Base-by-base conservation (phyloP, 2,797 vertebrate species). In the Melanotaenia boesemani region DNA sequence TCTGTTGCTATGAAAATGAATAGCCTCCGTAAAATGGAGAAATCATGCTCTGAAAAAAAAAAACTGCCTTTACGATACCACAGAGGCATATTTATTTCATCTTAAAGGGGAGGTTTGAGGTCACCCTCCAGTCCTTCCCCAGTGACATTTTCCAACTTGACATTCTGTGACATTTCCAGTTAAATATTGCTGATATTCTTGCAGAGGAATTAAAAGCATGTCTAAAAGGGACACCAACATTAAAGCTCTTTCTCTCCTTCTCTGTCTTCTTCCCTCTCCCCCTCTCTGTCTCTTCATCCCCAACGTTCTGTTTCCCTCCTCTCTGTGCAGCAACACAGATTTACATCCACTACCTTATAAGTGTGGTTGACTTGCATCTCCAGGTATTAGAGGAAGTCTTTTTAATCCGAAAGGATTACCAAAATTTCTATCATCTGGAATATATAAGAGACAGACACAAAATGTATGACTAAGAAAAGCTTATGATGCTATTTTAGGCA, bases 161-260 rank as follows among this genome's bases (percentile, higher is more conserved):
- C 94, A 96, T 97, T 98, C 94, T 95, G 91, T 96, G 96, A 96
- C 94, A 96, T 96, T 97, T 97, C 95, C 92, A 89, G 90, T 96
- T 96, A 96, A 95, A 94, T 96, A 95, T 95, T 95, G 90, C 89
- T 95, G 96, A 95, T 94, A 95, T 85, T 92, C 93, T 90, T 85
- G 87, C 90, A 90, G 83, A 85, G 92, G 94, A 96, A 96, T 95
- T 96, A 95, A 95, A 97, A 95, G 93, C 87, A 92, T 86, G 93
- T 88, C 83, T 93, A 82, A 92, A 83, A 95, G 90, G 93, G 95
- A 95, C 76, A 83, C 85, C 76, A 30, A 83, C 83, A 86, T 91
- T 89, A 92, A 90, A 92, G 82, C 80, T 48, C 67, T 65, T 69
- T 81, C 82, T 83, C 78, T 79, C 63, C 37, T 62, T 66, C 54